A percentile compares a stretch with the other conserved stretches of the same genome.
These are phyloP conservation scores for Tricholauxania praeusta DNA, from an alignment of 2,888 invertebrate species.

Conservation along the genomic window DNA sequence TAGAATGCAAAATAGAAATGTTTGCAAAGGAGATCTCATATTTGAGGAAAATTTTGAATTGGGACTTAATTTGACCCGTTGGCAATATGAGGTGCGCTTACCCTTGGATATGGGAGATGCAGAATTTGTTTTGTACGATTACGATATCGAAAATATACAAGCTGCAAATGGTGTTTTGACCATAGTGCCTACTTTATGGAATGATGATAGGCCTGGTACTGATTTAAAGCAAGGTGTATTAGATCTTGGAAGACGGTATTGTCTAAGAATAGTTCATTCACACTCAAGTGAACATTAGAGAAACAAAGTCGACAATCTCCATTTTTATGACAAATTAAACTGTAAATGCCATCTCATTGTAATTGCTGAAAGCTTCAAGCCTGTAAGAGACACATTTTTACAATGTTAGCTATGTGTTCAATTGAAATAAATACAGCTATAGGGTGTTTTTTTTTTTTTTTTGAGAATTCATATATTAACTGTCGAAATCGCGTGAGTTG, in stretches of 20 bases:
- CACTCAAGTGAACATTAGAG: too few species aligned
- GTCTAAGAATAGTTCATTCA: too few species aligned
- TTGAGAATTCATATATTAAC: too few species aligned
- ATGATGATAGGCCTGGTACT: slow-evolving; percentile 51
- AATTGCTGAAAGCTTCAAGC: too few species aligned
- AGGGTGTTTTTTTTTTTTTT: too few species aligned
- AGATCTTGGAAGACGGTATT: slow-evolving; percentile 63
- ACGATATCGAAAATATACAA: slow-evolving; percentile 53
- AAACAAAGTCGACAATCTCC: too few species aligned
- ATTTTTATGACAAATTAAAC: too few species aligned
- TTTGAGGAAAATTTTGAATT: slow-evolving; percentile 75
- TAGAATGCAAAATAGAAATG: slow-evolving; percentile 45
- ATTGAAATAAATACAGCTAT: too few species aligned
- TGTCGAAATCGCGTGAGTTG: too few species aligned
- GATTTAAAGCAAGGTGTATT: slow-evolving; percentile 59
- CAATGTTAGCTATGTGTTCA: too few species aligned
- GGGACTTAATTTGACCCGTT: slow-evolving; percentile 67
- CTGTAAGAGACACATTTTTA: too few species aligned
- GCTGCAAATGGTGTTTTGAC: slow-evolving; percentile 60
- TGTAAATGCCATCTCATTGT: too few species aligned
- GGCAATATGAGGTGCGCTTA: slow-evolving; percentile 74
- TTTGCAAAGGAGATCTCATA: slow-evolving; percentile 70
- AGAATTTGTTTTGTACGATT: slow-evolving; percentile 69
- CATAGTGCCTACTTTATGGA: slow-evolving; percentile 65
- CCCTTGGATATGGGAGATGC: slow-evolving; percentile 69